A percentile compares a stretch with the other conserved stretches of the same genome.
phyloP scores from a whole-genome alignment of 2,888 invertebrate species.

The Chrysodeixis includens region DNA sequence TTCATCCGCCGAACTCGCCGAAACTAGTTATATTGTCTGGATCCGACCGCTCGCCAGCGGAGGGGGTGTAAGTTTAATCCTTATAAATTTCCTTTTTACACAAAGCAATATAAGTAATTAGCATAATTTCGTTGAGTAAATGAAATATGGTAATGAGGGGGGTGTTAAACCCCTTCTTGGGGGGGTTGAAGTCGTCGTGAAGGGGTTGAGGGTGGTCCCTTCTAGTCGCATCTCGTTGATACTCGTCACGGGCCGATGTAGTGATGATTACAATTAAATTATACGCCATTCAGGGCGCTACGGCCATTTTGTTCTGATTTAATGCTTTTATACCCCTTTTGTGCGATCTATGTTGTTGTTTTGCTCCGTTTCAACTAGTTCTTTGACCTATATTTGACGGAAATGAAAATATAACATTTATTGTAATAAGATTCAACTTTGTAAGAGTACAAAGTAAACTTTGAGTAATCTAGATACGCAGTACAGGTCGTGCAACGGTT shows the following conservation, averaged over 20 bases:
- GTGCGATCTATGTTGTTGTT: conserved; percentile 53
- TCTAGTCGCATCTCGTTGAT: conserved; percentile 87
- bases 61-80: conserved; percentile 87
- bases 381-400: conserved; percentile 50
- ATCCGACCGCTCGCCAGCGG: conserved; percentile 68
- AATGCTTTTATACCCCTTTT: conserved; percentile 66
- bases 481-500: background rate
- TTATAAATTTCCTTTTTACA: conserved; percentile 90
- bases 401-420: conserved; percentile 15
- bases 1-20: conserved; percentile 78
- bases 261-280: conserved; percentile 89
- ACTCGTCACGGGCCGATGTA: conserved; percentile 87
- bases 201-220: conserved; percentile 75
- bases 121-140: conserved; percentile 90
- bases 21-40: conserved; percentile 75
- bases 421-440: background rate
- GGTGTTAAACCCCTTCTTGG: conserved; percentile 81
- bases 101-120: conserved; percentile 90
- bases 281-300: conserved; percentile 77
- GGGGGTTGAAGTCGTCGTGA: conserved; percentile 68
- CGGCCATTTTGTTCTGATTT: conserved; percentile 86
- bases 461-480: background rate
- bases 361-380: conserved; percentile 44
- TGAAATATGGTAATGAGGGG: conserved; percentile 90
- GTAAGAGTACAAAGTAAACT: background rate